phyloP scores from a whole-genome alignment of 1,140 invertebrate species.

The Odontomachus brunneus region DNA sequence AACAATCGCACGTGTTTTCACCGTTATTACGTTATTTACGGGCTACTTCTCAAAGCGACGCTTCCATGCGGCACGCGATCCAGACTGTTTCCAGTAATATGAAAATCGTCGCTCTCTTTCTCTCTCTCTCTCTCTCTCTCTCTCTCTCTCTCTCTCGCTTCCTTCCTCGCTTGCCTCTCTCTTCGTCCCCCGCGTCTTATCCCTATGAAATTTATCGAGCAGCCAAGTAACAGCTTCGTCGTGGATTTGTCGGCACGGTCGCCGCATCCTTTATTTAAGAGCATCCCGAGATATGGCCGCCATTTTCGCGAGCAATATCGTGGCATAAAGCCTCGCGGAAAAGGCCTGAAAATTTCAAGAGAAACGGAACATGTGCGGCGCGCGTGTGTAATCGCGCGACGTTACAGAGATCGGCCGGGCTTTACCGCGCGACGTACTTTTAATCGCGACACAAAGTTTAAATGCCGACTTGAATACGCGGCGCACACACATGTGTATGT shows the following conservation, averaged over 20 bases:
- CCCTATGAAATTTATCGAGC: constrained; percentile 33
- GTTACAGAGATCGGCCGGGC: background rate
- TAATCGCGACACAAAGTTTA: background rate
- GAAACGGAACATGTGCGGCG: background rate
- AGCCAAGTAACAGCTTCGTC: background rate
- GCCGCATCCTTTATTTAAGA: constrained; percentile 40
- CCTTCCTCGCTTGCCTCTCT: too few species aligned
- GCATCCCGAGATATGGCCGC: constrained; percentile 6
- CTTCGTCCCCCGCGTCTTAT: background rate
- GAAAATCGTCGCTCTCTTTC: constrained; percentile 10
- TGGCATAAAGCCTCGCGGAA: constrained; percentile 20
- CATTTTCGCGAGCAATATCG: constrained; percentile 45
- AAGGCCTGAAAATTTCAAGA: constrained; percentile 52
- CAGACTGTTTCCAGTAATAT: constrained; percentile 9
- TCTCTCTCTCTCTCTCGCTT: too few species aligned
- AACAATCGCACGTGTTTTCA: background rate
- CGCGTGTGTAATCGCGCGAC: background rate
- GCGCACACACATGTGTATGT: too few species aligned
- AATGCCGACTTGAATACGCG: background rate
- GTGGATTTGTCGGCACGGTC: constrained; percentile 39
- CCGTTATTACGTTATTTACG: background rate
- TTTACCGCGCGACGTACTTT: constrained; percentile 23
- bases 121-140: too few species aligned
- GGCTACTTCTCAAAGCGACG: background rate
- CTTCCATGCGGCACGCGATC: background rate